Conservation (phyloP, 2,797 vertebrate species). For the Onychomys leucogaster region DNA sequence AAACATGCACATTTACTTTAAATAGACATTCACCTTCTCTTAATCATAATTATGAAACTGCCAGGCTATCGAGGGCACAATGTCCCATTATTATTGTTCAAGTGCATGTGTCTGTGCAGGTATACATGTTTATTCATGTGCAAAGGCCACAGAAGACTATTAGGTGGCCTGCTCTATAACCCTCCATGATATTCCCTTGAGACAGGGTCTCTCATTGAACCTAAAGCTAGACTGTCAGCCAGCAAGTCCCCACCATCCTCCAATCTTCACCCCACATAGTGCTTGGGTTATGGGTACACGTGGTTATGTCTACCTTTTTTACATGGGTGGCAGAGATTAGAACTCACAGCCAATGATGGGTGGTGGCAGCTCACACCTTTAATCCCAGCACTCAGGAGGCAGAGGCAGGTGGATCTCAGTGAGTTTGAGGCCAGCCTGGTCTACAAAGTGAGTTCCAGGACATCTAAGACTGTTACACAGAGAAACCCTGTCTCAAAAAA, state of each 20-base stretch:
- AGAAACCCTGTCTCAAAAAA: not conserved
- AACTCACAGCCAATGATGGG: not conserved
- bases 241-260: not conserved
- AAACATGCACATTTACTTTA: not conserved
- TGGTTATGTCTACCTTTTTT: not conserved
- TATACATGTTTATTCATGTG: not conserved
- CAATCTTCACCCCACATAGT: not conserved
- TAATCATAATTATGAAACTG: conserved; percentile 6
- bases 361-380: not conserved
- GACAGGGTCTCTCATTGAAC: not conserved
- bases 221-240: not conserved
- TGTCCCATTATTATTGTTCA: not conserved
- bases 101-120: not conserved
- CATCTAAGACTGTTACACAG: not conserved
- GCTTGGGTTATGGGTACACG: not conserved
- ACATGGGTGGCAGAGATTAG: not conserved
- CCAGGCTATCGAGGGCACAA: not conserved
- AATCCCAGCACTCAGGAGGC: not conserved
- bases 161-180: not conserved
- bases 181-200: not conserved
- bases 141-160: not conserved
- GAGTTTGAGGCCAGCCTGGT: not conserved
- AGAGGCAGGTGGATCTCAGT: not conserved
- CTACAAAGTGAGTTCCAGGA: not conserved
- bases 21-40: not conserved